These are phyloP conservation scores for Triops longicaudatus DNA, from an alignment of 1,140 invertebrate species.

Conservation along the genomic window DNA sequence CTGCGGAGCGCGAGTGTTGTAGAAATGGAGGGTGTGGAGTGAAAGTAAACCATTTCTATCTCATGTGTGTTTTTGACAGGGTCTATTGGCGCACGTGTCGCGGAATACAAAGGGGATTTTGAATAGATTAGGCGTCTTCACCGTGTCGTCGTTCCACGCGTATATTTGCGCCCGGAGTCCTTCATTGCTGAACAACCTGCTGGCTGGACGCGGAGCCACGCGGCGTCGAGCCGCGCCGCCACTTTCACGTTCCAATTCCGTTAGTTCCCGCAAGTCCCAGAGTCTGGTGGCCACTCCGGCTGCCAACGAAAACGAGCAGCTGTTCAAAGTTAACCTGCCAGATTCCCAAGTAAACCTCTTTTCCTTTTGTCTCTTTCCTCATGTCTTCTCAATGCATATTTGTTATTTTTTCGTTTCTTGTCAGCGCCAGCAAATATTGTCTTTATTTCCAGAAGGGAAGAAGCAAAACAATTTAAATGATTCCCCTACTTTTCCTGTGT, in stretches of 20 bases:
- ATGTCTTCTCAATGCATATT: no score
- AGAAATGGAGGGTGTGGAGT: background rate
- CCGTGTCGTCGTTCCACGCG: constrained; percentile 94
- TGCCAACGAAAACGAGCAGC: constrained; percentile 78
- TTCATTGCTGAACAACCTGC: constrained; percentile 80
- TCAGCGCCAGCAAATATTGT: no score
- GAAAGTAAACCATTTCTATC: constrained; percentile 18
- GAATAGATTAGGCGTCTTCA: constrained; percentile 92
- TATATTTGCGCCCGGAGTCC: constrained; percentile 92
- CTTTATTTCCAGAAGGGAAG: no score
- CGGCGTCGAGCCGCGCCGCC: constrained; percentile 53
- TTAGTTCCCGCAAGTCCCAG: constrained; percentile 40
- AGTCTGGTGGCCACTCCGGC: constrained; percentile 61
- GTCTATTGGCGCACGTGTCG: constrained; percentile 87
- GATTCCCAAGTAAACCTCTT: constrained; percentile 58
- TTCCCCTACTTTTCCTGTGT: no score
- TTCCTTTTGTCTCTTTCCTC: no score
- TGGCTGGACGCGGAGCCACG: constrained; percentile 80
- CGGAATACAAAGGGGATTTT: constrained; percentile 87
- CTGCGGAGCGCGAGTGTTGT: background rate
- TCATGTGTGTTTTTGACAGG: constrained; percentile 53
- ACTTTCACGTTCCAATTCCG: constrained; percentile 78
- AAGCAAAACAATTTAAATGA: no score
- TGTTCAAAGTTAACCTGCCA: constrained; percentile 79
- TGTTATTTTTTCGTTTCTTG: constrained; percentile 27